Base-by-base conservation (phyloP, 2,888 invertebrate species). In the Leucophenga maculata region DNA sequence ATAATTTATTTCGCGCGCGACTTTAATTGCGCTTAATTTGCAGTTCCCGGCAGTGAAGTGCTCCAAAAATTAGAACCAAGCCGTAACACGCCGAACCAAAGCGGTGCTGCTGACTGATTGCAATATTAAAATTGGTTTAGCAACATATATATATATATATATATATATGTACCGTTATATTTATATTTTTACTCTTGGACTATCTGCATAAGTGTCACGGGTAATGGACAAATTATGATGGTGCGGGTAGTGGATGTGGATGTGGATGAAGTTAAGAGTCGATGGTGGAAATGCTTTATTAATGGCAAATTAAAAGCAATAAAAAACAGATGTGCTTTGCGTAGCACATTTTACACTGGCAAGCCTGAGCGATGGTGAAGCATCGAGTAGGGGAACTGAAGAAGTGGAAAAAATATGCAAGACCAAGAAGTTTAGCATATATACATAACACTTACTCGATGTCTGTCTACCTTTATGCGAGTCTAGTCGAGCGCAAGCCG, bases 271-370 rank as follows among this genome's bases (percentile, higher is more conserved):
- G 46, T 46, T 13, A 31, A 31, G 16, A n/a, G 14, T 62, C n/a
- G 46, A 50, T 16, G 46, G 44, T 20, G 62, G 80, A 78, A 81
- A 81, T 81, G 81, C 85, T 84, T 86, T 86, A 86, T 86, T 86
- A 86, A 86, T 86, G 86, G 86, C 84, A 83, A 86, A 86, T 86
- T 86, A 86, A 86, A 86, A 85, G 86, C 83, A 86, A 86, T 86
- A 86, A 86, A 86, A 86, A 85, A 79, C 86, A 86, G 86, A 86
- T 86, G 86, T 86, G 86, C 86, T 85, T 84, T 85, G 79, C 84
- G 82, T 81, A 81, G 86, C 86, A 85, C 82, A 85, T 83, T 81
- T 78, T 77, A 76, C 75, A 71, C 73, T 73, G 62, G 48, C 46
- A n/a, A 18, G 39, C 32, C 3, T 13, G 46, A 46, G 18, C 4